Evolutionary conservation across 1,140 invertebrate genomes (phyloP).

Genomic region (Zaprionus africanus): DNA sequence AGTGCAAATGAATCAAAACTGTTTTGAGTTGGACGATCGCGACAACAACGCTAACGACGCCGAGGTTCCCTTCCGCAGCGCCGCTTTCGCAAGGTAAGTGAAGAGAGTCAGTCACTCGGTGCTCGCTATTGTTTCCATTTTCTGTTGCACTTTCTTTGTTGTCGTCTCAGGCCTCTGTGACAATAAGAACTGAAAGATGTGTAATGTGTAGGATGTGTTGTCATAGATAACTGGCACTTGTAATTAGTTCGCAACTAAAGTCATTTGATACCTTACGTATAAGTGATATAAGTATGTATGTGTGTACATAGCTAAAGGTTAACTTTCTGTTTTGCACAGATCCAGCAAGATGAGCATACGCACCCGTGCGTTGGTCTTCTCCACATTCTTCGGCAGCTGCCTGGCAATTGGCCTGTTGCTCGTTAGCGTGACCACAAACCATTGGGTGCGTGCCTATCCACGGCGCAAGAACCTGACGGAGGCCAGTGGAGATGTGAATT

Average conservation of each 20-base stretch:
- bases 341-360: slow-evolving; percentile 74
- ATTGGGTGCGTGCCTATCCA: slow-evolving; percentile 93
- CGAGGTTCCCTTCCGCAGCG: slow-evolving; percentile 19
- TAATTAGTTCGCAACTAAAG: slow-evolving; percentile 21
- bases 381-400: slow-evolving; percentile 94
- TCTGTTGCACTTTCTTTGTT: slow-evolving; percentile 48
- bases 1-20: slow-evolving; percentile 33
- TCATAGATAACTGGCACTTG: not conserved
- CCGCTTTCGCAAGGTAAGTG: slow-evolving; percentile 33
- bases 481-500: slow-evolving; percentile 91
- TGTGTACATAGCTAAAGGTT: not conserved
- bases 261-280: slow-evolving; percentile 8
- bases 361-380: slow-evolving; percentile 88
- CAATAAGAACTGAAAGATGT: not conserved
- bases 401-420: slow-evolving; percentile 92
- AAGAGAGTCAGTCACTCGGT: not conserved
- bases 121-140: slow-evolving; percentile 28
- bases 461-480: slow-evolving; percentile 88
- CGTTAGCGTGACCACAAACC: slow-evolving; percentile 93
- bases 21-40: slow-evolving; percentile 13
- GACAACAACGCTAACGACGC: slow-evolving; percentile 38
- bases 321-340: slow-evolving; percentile 12
- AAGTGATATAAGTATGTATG: not conserved
- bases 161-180: not conserved
- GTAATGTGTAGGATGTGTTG: not conserved